These are phyloP conservation scores for Thamnaconus septentrionalis DNA, from an alignment of 2,113 vertebrate species.

Conservation along the genomic window DNA sequence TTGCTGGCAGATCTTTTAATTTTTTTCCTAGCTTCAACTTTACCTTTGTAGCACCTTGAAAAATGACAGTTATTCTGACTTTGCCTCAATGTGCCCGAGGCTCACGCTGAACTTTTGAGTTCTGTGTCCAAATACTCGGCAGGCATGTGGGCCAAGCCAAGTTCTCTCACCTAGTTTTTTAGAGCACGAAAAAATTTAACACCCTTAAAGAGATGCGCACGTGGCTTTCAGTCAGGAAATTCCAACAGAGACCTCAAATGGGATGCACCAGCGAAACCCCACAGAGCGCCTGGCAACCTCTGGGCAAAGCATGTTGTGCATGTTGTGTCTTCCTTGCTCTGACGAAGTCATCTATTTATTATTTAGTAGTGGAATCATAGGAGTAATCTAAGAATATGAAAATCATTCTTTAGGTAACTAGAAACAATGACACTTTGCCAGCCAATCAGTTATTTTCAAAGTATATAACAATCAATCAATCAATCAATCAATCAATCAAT, in stretches of 20 bases:
- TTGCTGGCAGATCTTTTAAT: too few relatives aligned
- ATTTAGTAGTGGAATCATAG: neutral
- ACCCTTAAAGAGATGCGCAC: neutral
- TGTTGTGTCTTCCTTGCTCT: too few relatives aligned
- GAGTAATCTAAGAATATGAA: neutral
- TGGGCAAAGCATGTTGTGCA: conserved; percentile 13
- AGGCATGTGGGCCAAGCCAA: conserved; percentile 23
- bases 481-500: too few relatives aligned
- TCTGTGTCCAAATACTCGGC: conserved; percentile 19
- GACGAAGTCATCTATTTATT: neutral
- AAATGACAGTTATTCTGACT: neutral
- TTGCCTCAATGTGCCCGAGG: conserved; percentile 22
- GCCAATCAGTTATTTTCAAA: too few relatives aligned
- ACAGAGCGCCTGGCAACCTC: conserved; percentile 27
- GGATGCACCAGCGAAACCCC: conserved; percentile 21
- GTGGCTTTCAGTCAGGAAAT: neutral
- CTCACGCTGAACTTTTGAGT: conserved; percentile 34
- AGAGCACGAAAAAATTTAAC: conserved; percentile 39
- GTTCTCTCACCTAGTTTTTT: conserved; percentile 31
- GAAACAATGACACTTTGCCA: too few relatives aligned
- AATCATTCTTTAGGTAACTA: too few relatives aligned
- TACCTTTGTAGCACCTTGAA: conserved; percentile 11
- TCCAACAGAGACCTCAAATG: conserved; percentile 26
- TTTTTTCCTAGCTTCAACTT: neutral
- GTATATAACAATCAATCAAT: too few relatives aligned